These are phyloP conservation scores for Drosophila lacertosa DNA, from an alignment of 1,140 invertebrate genomes.

Conservation along the genomic window DNA sequence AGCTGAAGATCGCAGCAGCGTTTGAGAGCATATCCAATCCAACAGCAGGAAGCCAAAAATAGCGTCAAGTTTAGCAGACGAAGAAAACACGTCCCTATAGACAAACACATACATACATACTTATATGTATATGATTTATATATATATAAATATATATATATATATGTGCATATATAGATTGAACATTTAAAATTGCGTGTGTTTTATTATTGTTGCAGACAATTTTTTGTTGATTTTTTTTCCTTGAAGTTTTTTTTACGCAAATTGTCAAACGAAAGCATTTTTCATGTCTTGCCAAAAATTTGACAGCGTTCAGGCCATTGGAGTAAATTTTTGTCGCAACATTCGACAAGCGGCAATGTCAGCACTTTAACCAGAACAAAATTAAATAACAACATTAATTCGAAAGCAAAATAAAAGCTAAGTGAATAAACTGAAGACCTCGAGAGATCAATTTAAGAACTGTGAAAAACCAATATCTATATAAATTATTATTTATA, in stretches of 20 bases:
- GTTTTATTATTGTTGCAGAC: slow-evolving; percentile 25
- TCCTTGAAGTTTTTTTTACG: slow-evolving; percentile 30
- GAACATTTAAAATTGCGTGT: slow-evolving; percentile 20
- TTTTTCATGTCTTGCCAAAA: slow-evolving; percentile 78
- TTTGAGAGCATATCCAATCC: neutral
- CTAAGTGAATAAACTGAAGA: slow-evolving; percentile 18
- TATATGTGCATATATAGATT: slow-evolving; percentile 25
- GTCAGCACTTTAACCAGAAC: slow-evolving; percentile 55
- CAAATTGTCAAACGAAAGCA: slow-evolving; percentile 59
- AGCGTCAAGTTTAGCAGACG: slow-evolving; percentile 29
- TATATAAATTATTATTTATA: slow-evolving; percentile 5
- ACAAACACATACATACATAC: neutral
- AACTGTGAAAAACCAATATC: neutral
- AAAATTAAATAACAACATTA: slow-evolving; percentile 26
- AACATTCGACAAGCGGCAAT: slow-evolving; percentile 50
- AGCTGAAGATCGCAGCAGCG: slow-evolving; percentile 6
- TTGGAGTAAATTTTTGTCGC: slow-evolving; percentile 59
- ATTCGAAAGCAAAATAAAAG: slow-evolving; percentile 5
- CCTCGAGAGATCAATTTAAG: slow-evolving; percentile 17
- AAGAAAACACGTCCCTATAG: slow-evolving; percentile 2
- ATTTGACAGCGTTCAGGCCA: slow-evolving; percentile 50
- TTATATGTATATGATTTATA: neutral
- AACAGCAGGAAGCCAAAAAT: slow-evolving; percentile 49
- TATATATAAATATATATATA: slow-evolving; percentile 11
- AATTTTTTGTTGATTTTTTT: slow-evolving; percentile 35